A percentile compares a stretch with the other conserved stretches of the same genome.
Evolutionary conservation across 2,888 invertebrate species (phyloP).

Genomic region (Trachelus stipa): DNA sequence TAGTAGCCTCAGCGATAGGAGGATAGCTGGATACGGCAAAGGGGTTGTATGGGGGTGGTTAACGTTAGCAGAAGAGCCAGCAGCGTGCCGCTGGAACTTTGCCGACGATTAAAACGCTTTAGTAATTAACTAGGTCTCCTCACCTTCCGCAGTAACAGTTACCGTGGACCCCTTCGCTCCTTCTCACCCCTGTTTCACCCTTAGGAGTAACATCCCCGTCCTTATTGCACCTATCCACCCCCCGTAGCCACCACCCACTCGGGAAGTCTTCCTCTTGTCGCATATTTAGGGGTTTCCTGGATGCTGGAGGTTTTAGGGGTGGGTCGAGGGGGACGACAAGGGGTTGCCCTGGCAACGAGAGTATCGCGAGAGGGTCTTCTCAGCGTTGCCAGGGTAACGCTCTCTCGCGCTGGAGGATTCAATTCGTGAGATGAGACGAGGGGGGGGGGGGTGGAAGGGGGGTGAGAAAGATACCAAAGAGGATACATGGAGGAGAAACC

Average conservation of each 20-base stretch:
- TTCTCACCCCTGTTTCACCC: background rate
- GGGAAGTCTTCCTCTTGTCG: conserved; percentile 28
- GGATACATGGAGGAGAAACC: conserved; percentile 3
- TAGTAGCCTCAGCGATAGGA: background rate
- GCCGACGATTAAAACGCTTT: conserved; percentile 67
- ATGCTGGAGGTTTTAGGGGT: background rate
- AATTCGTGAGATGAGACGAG: conserved; percentile 3
- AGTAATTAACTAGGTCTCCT: conserved; percentile 67
- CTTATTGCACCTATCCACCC: conserved; percentile 22
- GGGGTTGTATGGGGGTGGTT: background rate
- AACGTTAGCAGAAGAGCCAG: conserved; percentile 1
- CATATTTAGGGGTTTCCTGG: conserved; percentile 51
- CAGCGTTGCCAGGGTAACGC: conserved; percentile 62
- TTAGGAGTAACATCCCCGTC: background rate
- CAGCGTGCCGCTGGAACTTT: conserved; percentile 60
- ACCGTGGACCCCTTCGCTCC: conserved; percentile 36
- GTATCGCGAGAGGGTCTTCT: conserved; percentile 44
- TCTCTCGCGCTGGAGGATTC: conserved; percentile 11
- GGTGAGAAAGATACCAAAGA: conserved; percentile 1
- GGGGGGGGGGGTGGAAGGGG: conserved; percentile 17
- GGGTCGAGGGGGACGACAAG: conserved; percentile 26
- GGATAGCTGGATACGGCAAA: background rate
- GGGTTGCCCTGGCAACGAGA: conserved; percentile 57
- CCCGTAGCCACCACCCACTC: conserved; percentile 24
- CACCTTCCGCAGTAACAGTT: conserved; percentile 63